A percentile compares a stretch with the other conserved stretches of the same genome.
Conservation (phyloP, 2,113 vertebrate genomes). For the Pelvicachromis taeniatus region DNA sequence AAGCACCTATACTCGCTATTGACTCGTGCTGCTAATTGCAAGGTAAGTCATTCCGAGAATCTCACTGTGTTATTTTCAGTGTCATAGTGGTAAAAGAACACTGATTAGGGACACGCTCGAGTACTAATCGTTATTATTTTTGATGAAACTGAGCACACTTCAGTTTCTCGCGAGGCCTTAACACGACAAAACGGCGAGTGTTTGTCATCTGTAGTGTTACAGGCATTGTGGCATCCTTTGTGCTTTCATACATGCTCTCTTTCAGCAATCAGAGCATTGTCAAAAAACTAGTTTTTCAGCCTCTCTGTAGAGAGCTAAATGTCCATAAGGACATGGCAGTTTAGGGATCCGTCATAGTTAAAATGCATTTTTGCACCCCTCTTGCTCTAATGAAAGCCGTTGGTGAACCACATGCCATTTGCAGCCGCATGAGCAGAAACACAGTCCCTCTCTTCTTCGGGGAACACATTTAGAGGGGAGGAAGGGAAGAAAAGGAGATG, state of each 20-base stretch:
- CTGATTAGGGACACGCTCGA: neutral
- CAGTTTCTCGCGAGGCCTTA: neutral
- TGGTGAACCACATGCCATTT: conserved; percentile 2
- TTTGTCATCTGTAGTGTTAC: neutral
- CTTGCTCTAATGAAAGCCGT: neutral
- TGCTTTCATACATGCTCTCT: neutral
- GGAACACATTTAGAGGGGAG: neutral
- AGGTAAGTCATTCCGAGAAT: conserved; percentile 6
- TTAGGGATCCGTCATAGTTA: neutral
- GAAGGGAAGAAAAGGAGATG: neutral
- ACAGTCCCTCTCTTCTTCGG: conserved; percentile 23
- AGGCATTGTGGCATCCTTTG: neutral
- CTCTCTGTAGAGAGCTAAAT: neutral
- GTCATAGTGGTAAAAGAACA: neutral
- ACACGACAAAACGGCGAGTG: neutral
- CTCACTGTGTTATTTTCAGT: conserved; percentile 13
- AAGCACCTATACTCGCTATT: conserved; percentile 7
- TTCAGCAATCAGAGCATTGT: neutral
- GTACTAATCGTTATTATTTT: neutral
- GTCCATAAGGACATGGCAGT: neutral
- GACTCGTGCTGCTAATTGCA: conserved; percentile 19
- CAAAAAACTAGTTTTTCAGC: neutral
- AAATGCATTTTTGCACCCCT: neutral
- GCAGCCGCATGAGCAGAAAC: conserved; percentile 18
- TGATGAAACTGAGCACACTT: neutral